These are phyloP conservation scores for Chelonia mydas DNA, from an alignment of 2,797 vertebrate species.

Conservation along the genomic window DNA sequence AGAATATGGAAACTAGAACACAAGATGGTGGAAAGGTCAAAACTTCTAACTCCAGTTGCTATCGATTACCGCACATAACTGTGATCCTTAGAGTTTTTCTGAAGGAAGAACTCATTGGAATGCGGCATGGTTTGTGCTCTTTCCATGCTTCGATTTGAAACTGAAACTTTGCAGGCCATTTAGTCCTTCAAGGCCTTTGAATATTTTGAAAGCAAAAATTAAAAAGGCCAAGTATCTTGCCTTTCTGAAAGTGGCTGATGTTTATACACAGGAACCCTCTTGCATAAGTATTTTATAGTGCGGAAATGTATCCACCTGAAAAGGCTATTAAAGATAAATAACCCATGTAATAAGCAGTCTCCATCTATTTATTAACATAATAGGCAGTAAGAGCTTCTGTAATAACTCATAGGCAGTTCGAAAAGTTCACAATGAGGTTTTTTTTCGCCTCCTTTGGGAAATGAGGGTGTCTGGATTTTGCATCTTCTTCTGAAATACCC, in stretches of 20 bases:
- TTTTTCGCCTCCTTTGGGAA: neutral
- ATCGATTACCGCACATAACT: neutral
- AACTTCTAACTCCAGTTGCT: neutral
- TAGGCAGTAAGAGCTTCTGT: neutral
- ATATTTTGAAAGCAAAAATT: conserved; percentile 4
- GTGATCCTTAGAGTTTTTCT: neutral
- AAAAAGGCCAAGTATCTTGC: neutral
- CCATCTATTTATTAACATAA: neutral
- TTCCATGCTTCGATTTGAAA: neutral
- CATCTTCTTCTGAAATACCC: neutral
- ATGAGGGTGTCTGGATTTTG: neutral
- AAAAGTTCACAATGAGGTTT: neutral
- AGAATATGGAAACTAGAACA: neutral
- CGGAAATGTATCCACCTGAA: neutral
- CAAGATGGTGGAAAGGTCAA: neutral
- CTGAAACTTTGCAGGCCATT: conserved; percentile 27
- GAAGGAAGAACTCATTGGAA: conserved; percentile 16
- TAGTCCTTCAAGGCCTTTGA: neutral
- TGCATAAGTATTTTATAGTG: neutral
- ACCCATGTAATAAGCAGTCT: neutral
- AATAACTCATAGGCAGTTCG: neutral
- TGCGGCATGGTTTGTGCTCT: neutral
- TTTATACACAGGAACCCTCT: conserved; percentile 2
- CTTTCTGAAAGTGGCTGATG: neutral
- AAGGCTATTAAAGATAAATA: conserved; percentile 44